Evolutionary conservation across 2,888 invertebrate species (phyloP).

Genomic region (Subacronicta megacephala): DNA sequence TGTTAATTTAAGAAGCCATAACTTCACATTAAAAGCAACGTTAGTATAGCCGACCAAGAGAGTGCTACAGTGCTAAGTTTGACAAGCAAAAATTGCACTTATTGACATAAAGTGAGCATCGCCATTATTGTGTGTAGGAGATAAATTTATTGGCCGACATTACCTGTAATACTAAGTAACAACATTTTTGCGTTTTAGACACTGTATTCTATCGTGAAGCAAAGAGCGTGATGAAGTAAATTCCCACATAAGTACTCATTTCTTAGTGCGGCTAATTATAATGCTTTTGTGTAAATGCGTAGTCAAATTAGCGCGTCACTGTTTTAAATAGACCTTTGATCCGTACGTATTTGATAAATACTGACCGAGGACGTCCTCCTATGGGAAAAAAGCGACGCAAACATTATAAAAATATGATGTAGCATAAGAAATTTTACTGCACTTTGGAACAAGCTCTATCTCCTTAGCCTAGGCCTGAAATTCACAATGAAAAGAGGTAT

Average conservation of each 20-base stretch:
- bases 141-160: background rate
- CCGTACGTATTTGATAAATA: constrained; percentile 4
- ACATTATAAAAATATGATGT: too few species aligned
- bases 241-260: constrained; percentile 53
- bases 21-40: constrained; percentile 3
- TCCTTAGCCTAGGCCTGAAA: too few species aligned
- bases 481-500: too few species aligned
- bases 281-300: constrained; percentile 64
- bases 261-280: constrained; percentile 53
- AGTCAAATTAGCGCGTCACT: constrained; percentile 51
- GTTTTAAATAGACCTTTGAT: constrained; percentile 48
- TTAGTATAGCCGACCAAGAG: background rate
- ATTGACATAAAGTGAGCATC: background rate
- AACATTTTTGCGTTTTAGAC: background rate
- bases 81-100: background rate
- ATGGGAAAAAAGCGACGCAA: background rate
- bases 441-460: too few species aligned
- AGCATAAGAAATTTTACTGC: too few species aligned
- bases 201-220: constrained; percentile 25
- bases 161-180: background rate
- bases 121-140: background rate
- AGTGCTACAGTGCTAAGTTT: too few species aligned
- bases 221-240: constrained; percentile 45
- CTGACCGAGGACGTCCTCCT: background rate
- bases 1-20: background rate